Base-by-base conservation (phyloP, 2,113 vertebrate species). In the Zosterops borbonicus region DNA sequence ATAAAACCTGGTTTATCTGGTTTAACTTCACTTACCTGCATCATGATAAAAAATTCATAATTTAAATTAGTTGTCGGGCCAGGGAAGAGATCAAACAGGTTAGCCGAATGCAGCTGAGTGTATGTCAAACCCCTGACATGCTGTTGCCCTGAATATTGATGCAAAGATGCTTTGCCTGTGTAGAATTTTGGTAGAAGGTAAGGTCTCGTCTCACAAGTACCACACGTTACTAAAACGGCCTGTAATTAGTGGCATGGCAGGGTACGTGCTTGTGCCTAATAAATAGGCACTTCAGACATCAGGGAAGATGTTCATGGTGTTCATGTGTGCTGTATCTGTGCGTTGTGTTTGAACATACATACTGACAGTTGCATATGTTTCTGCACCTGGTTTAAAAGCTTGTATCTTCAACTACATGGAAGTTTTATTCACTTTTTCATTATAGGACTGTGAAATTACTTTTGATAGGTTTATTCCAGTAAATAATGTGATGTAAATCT, bases 341-440 rank as follows among this genome's bases (percentile, higher is more conserved):
- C 14, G 0, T 31, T 42, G 22, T 15, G 4, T 58, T 49, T 85
- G 52, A 63, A 56, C 5, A 1, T 49, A 11, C 1, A 2, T 56
- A 14, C 1, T 2, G 39, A 4, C n/a, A 49, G n/a, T 68, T 85
- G 21, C 2, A 4, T 37, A 19, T 1, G 0, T 6, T 71, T 80
- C 87, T 41, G 35, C 8, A 25, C 20, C 49, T 82, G 35, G 2
- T 37, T 89, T 78, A 56, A 37, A 73, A 67, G 53, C 5, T 60
- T 69, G 9, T 29, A 2, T 71, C 12, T 62, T 80, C n/a, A 49
- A 11, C 27, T 46, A 5, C 9, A 4, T 6, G 8, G 31, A 60
- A 35, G 23, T 81, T 76, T 28, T 55, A 23, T 44, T 78, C 3
- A 14, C 35, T 62, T 80, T 67, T 56, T 37, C 10, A 11, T 67